Evolutionary conservation across 2,113 vertebrate species (phyloP).

Genomic region (Mormyrus lacerda): DNA sequence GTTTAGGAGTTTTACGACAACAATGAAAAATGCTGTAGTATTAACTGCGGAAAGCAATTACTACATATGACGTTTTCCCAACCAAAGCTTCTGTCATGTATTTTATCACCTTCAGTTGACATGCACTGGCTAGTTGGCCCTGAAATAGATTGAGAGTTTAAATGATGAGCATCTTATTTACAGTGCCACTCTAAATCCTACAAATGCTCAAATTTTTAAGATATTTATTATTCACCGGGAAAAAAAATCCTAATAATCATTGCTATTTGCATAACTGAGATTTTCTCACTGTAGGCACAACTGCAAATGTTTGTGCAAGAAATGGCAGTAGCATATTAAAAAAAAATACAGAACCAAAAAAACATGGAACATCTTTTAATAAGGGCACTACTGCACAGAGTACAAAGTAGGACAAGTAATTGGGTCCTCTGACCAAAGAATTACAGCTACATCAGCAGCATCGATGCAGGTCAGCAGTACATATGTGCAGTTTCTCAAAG

Average conservation of each 20-base stretch:
- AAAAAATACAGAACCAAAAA: neutral
- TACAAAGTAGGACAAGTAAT: constrained; percentile 5
- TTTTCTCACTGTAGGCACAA: neutral
- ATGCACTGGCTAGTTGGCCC: neutral
- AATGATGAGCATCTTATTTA: neutral
- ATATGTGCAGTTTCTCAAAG: neutral
- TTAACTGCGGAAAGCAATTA: neutral
- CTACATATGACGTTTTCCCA: neutral
- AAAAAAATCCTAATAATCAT: neutral
- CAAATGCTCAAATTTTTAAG: neutral
- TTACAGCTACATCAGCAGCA: neutral
- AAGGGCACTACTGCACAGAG: neutral
- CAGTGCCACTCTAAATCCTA: neutral
- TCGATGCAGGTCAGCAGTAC: neutral
- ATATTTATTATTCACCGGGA: neutral
- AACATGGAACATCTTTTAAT: constrained; percentile 2
- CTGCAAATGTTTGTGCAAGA: neutral
- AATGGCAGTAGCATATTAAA: neutral
- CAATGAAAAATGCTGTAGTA: neutral
- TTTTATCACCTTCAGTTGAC: neutral
- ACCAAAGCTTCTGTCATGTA: neutral
- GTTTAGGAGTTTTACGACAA: neutral
- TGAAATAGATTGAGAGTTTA: neutral
- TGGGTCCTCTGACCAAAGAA: constrained; percentile 4
- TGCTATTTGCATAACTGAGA: neutral